phyloP scores from a whole-genome alignment of 1,140 invertebrate species.

The Drosophila lacertosa region DNA sequence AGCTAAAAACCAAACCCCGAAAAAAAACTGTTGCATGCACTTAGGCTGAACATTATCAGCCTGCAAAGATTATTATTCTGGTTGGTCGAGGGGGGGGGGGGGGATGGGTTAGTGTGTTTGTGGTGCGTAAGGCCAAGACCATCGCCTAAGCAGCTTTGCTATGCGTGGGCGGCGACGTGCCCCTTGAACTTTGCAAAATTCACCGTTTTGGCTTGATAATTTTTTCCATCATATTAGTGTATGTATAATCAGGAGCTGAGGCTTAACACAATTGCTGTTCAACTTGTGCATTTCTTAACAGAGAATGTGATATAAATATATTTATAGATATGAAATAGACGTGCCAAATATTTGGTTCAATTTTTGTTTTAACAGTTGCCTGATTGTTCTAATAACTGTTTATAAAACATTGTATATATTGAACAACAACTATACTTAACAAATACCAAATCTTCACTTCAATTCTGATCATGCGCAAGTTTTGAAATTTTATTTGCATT shows the following conservation, averaged over 20 bases:
- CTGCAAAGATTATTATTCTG: conserved; percentile 25
- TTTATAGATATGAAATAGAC: not conserved
- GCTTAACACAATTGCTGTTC: not conserved
- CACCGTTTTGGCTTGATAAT: conserved; percentile 24
- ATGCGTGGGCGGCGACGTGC: not conserved
- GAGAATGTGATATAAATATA: not conserved
- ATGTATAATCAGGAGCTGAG: not conserved
- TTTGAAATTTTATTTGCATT: not conserved
- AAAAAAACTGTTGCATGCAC: conserved; percentile 74
- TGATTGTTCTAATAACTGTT: no score
- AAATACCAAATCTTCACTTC: no score
- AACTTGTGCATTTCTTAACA: not conserved
- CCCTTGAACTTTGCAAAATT: conserved; percentile 13
- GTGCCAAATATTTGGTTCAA: no score
- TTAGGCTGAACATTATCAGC: conserved; percentile 71
- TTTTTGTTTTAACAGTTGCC: no score
- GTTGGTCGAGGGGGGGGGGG: not conserved
- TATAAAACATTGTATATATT: no score
- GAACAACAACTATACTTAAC: no score
- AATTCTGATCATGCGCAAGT: no score
- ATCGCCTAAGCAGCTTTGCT: conserved; percentile 45
- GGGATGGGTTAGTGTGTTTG: conserved; percentile 15
- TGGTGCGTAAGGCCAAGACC: conserved; percentile 33
- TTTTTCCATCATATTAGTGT: not conserved
- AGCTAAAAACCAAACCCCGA: conserved; percentile 28